Percentiles rank a stretch among this genome's conserved stretches.
These are phyloP conservation scores for Conomelus anceps DNA, from an alignment of 2,888 invertebrate species.

Conservation along the genomic window DNA sequence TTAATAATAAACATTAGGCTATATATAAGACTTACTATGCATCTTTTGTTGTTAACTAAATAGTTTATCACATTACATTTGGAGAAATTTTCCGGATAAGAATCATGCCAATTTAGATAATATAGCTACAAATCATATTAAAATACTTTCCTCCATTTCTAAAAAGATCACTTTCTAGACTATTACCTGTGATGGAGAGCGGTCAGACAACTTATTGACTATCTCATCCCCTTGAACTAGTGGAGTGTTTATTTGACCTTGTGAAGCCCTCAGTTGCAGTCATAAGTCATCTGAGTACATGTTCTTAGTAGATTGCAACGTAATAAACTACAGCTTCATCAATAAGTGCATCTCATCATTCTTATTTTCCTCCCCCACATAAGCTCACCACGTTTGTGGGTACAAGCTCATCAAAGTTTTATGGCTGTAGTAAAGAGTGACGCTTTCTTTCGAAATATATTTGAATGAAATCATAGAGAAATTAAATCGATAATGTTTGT, in stretches of 20 bases:
- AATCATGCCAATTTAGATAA: not conserved
- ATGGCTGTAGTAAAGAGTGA: too few relatives aligned
- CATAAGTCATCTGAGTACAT: not conserved
- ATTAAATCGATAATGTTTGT: too few relatives aligned
- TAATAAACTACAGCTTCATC: not conserved
- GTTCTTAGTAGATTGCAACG: not conserved
- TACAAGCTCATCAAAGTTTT: not conserved
- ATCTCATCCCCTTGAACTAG: not conserved
- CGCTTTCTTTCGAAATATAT: too few relatives aligned
- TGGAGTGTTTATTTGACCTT: not conserved
- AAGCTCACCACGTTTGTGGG: not conserved
- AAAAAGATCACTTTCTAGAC: not conserved
- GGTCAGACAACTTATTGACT: not conserved
- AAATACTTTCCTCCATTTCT: not conserved
- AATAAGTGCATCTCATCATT: not conserved
- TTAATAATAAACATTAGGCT: too few relatives aligned
- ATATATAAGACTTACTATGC: too few relatives aligned
- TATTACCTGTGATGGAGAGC: not conserved
- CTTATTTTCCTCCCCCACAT: not conserved
- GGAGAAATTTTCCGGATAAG: not conserved
- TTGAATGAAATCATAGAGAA: too few relatives aligned
- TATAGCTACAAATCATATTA: not conserved
- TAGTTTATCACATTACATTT: too few relatives aligned
- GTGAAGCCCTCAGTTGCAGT: not conserved
- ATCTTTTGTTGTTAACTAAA: too few relatives aligned